These are phyloP conservation scores for Podarcis siculus DNA, from an alignment of 2,797 vertebrate genomes.

Conservation along the genomic window DNA sequence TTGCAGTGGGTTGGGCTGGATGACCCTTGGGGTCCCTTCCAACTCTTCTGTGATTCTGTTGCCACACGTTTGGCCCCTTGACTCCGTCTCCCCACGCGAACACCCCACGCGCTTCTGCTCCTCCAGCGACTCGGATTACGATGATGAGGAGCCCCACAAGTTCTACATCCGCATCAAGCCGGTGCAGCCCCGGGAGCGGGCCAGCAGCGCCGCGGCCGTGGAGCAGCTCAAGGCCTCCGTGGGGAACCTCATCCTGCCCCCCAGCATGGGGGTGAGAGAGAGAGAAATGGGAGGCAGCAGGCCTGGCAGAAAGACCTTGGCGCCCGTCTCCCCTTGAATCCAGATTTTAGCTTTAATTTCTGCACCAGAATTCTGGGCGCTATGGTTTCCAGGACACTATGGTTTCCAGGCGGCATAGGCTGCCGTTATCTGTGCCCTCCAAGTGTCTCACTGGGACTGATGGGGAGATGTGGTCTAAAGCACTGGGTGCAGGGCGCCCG, in stretches of 20 bases:
- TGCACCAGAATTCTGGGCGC: too few relatives aligned
- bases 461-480: too few relatives aligned
- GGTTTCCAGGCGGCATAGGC: too few relatives aligned
- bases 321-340: neutral
- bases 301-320: neutral
- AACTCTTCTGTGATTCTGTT: too few relatives aligned
- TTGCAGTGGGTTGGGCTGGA: too few relatives aligned
- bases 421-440: too few relatives aligned
- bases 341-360: too few relatives aligned
- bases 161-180: conserved; percentile 93
- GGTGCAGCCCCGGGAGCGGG: conserved; percentile 57
- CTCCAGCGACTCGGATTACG: conserved; percentile 94
- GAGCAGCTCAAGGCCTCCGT: conserved; percentile 92
- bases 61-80: conserved; percentile 62
- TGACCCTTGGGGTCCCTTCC: too few relatives aligned
- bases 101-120: conserved; percentile 84
- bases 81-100: conserved; percentile 67
- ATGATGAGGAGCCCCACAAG: conserved; percentile 92
- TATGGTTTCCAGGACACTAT: too few relatives aligned
- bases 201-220: conserved; percentile 75
- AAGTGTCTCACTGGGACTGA: too few relatives aligned
- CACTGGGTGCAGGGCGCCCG: too few relatives aligned
- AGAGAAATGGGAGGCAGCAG: neutral
- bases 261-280: conserved; percentile 78
- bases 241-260: conserved; percentile 88